A percentile compares a stretch with the other conserved stretches of the same genome.
Conservation (phyloP, 2,888 invertebrate species). For the Conus canariensis region DNA sequence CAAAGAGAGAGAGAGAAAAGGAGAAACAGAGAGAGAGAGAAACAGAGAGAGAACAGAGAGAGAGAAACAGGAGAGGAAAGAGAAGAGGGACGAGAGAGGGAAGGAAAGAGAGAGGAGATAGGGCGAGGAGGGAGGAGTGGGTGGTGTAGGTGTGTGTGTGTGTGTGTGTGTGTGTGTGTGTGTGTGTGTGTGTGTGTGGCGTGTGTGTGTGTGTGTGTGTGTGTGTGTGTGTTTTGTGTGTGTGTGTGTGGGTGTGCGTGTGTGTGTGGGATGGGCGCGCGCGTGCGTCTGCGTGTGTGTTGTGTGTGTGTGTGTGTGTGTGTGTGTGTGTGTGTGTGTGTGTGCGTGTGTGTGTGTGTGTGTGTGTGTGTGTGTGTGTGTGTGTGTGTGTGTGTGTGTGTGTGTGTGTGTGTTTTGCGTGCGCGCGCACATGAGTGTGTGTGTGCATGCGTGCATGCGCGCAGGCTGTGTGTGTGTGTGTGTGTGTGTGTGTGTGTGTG, state of each 20-base stretch:
- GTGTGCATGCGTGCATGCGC: too few relatives aligned
- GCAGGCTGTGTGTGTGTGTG: not conserved
- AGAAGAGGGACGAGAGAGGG: not conserved
- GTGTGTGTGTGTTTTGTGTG: not conserved
- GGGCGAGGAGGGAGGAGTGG: not conserved
- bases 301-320: too few relatives aligned
- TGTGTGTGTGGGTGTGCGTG: not conserved
- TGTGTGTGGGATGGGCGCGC: not conserved
- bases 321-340: constrained; percentile 10
- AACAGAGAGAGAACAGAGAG: too few relatives aligned
- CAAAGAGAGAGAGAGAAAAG: not conserved
- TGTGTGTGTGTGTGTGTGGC: too few relatives aligned
- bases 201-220: constrained; percentile 10
- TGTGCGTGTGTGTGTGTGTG: constrained; percentile 2
- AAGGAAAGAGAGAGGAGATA: not conserved
- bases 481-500: constrained; percentile 14
- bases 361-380: not conserved
- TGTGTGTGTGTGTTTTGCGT: not conserved
- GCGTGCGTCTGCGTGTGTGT: not conserved
- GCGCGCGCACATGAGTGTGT: not conserved
- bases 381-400: not conserved
- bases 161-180: not conserved
- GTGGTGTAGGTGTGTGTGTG: not conserved
- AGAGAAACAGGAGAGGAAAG: not conserved
- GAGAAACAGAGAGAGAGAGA: not conserved